A percentile compares a stretch with the other conserved stretches of the same genome.
Conservation (phyloP, 2,797 vertebrate species). For the Sebastes dallii region DNA sequence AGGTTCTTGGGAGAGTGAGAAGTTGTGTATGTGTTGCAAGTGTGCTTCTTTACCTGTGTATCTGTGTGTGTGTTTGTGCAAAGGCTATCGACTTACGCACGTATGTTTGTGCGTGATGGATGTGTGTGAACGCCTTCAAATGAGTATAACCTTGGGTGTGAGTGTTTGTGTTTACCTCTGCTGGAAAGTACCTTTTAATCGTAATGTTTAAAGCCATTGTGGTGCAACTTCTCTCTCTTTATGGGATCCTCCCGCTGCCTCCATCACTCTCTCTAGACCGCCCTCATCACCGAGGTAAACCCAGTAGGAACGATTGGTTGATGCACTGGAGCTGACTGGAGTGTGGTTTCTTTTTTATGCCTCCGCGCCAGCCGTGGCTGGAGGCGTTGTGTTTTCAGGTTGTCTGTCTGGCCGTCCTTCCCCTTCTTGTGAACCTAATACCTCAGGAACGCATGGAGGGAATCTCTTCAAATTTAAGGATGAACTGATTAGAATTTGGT, state of each 20-base stretch:
- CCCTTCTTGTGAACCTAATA: background rate
- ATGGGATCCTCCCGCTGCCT: slow-evolving; percentile 12
- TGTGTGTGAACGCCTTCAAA: background rate
- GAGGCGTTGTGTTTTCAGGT: background rate
- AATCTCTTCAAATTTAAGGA: background rate
- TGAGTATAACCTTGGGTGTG: slow-evolving; percentile 1
- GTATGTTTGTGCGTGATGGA: background rate
- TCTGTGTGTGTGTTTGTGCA: background rate
- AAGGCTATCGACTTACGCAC: background rate
- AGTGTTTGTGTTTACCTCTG: slow-evolving; percentile 15
- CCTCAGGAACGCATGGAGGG: background rate
- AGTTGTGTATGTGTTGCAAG: background rate
- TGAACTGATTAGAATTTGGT: background rate
- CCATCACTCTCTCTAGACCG: slow-evolving; percentile 10
- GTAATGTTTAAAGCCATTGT: slow-evolving; percentile 28
- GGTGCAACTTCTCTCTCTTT: slow-evolving; percentile 13
- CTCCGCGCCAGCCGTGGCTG: background rate
- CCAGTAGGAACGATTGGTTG: background rate
- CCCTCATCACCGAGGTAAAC: background rate
- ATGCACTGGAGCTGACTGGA: background rate
- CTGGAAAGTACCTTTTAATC: slow-evolving; percentile 29
- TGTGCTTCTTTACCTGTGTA: background rate
- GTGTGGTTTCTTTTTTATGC: background rate
- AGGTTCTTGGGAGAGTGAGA: background rate
- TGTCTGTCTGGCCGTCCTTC: background rate